Conservation (phyloP, 2,888 invertebrate genomes). For the Mellilla xanthometata region DNA sequence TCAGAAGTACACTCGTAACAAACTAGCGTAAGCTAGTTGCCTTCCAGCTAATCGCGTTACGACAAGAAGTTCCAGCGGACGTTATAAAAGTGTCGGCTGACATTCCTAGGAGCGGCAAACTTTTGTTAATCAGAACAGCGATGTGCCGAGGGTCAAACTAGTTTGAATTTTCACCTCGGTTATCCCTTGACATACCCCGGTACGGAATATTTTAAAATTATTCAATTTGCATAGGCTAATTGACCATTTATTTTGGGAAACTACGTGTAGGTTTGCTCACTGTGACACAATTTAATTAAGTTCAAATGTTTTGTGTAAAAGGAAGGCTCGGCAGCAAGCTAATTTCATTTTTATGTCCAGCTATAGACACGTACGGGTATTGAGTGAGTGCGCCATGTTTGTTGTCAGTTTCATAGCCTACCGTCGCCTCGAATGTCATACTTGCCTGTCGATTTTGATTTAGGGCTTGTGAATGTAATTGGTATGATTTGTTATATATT, state of each 20-base stretch:
- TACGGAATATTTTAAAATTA: conserved; percentile 64
- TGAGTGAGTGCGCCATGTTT: conserved; percentile 9
- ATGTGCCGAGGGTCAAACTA: conserved; percentile 49
- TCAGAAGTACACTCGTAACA: too few relatives aligned
- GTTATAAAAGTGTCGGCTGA: conserved; percentile 19
- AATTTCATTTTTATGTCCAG: conserved; percentile 23
- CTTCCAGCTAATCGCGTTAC: conserved; percentile 16
- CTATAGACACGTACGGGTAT: conserved; percentile 5
- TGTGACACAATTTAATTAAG: conserved; percentile 34
- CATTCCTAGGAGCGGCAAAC: conserved; percentile 43
- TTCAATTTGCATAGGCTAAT: conserved; percentile 66
- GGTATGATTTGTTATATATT: too few relatives aligned
- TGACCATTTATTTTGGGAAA: conserved; percentile 47
- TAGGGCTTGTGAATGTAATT: too few relatives aligned
- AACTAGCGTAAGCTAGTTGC: conserved; percentile 1
- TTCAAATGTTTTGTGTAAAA: conserved; percentile 26
- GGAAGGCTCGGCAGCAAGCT: conserved; percentile 22
- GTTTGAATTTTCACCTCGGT: conserved; percentile 55
- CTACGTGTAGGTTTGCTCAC: conserved; percentile 35
- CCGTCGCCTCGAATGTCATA: too few relatives aligned
- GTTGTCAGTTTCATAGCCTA: conserved; percentile 7
- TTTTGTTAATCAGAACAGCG: conserved; percentile 68
- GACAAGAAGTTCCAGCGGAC: conserved; percentile 14
- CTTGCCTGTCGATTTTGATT: too few relatives aligned
- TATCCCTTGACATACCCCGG: conserved; percentile 50